Evolutionary conservation across 2,888 invertebrate species (phyloP).

Genomic region (Acleris literana): DNA sequence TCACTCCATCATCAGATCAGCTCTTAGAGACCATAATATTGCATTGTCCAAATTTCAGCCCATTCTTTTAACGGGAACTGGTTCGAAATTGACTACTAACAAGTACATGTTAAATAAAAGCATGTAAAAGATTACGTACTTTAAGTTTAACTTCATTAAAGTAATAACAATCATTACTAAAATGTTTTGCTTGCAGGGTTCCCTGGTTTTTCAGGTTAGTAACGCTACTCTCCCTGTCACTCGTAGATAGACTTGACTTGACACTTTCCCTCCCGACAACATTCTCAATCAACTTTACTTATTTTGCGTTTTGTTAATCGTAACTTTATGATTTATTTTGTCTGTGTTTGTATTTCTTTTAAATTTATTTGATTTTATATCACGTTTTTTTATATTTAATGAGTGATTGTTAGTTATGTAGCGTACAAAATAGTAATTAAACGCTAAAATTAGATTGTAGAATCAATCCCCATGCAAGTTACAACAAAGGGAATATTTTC

Average conservation of each 20-base stretch:
- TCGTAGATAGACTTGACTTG: constrained; percentile 20
- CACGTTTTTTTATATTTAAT: background rate
- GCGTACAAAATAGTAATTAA: too few relatives aligned
- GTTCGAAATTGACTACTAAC: too few relatives aligned
- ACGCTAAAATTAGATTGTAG: background rate
- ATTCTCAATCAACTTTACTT: background rate
- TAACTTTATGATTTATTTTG: background rate
- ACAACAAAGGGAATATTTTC: too few relatives aligned
- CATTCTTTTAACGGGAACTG: too few relatives aligned
- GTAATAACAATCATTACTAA: constrained; percentile 57
- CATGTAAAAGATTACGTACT: too few relatives aligned
- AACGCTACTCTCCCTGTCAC: constrained; percentile 30
- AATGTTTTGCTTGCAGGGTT: constrained; percentile 80
- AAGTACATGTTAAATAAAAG: too few relatives aligned
- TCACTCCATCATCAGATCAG: too few relatives aligned
- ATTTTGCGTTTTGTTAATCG: constrained; percentile 2
- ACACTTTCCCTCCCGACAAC: constrained; percentile 4
- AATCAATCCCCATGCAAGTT: background rate
- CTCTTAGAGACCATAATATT: too few relatives aligned
- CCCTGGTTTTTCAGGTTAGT: constrained; percentile 83
- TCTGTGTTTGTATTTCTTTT: background rate
- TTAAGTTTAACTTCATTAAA: too few relatives aligned
- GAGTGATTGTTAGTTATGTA: too few relatives aligned
- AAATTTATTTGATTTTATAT: background rate
- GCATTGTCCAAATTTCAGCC: too few relatives aligned